Percentiles rank a stretch among this genome's conserved stretches.
Conservation (phyloP, 2,888 invertebrate species). For the Microctonus brassicae region DNA sequence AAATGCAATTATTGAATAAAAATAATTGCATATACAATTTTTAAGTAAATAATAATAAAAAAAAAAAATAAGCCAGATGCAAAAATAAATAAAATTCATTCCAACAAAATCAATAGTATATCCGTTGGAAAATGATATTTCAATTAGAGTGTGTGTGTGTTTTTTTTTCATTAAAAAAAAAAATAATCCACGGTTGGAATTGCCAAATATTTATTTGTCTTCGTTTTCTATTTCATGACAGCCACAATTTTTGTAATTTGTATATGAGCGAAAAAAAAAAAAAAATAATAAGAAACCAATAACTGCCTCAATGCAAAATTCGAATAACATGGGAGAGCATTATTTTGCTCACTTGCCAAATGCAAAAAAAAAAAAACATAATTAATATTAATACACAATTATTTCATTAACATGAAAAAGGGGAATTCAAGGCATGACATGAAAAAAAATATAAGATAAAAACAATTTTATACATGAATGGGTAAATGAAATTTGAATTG, state of each 20-base stretch:
- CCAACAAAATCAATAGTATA: neutral
- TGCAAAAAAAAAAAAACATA: slow-evolving; percentile 25
- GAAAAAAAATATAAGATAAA: slow-evolving; percentile 6
- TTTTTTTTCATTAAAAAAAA: neutral
- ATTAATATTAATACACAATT: neutral
- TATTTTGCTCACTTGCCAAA: slow-evolving; percentile 55
- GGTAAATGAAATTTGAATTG: slow-evolving; percentile 22
- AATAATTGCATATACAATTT: slow-evolving; percentile 29
- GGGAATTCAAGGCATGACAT: neutral
- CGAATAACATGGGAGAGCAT: slow-evolving; percentile 34
- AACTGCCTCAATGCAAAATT: slow-evolving; percentile 56
- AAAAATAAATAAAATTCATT: neutral
- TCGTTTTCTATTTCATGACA: neutral
- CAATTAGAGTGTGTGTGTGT: slow-evolving; percentile 1
- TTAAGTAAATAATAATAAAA: slow-evolving; percentile 5
- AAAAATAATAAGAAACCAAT: slow-evolving; percentile 42
- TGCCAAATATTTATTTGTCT: neutral
- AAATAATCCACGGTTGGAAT: neutral
- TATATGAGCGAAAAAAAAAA: slow-evolving; percentile 10
- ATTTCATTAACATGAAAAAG: slow-evolving; percentile 2
- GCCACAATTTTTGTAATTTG: neutral
- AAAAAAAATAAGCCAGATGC: neutral
- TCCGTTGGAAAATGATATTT: neutral
- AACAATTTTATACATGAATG: slow-evolving; percentile 10
- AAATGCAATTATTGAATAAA: slow-evolving; percentile 33